Percentiles rank a stretch among this genome's conserved stretches.
These are phyloP conservation scores for Ctenochaetus hawaiiensis DNA, from an alignment of 2,797 vertebrate genomes.

Conservation along the genomic window DNA sequence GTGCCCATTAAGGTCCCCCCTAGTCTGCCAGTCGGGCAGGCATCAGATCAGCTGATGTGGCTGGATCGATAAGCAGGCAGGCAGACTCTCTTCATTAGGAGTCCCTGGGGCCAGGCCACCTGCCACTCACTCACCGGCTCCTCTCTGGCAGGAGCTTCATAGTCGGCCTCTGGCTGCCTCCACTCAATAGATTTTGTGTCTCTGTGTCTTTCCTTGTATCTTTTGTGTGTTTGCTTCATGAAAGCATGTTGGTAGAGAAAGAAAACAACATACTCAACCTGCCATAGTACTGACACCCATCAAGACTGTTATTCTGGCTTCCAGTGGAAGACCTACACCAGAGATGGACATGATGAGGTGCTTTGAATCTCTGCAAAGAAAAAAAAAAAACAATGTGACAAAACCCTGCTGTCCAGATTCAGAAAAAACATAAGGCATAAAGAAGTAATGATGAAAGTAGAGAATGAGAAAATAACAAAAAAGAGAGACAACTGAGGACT, in stretches of 20 bases:
- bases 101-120: conserved; percentile 76
- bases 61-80: conserved; percentile 74
- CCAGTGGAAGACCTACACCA: neutral
- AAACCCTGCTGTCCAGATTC: neutral
- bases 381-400: neutral
- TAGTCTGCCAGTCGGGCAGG: conserved; percentile 59
- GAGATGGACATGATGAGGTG: conserved; percentile 5
- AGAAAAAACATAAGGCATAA: conserved; percentile 10
- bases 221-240: conserved; percentile 25
- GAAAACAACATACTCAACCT: conserved; percentile 28
- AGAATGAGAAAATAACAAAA: neutral
- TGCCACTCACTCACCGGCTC: conserved; percentile 72
- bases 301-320: conserved; percentile 6
- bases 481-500: neutral
- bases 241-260: conserved; percentile 23
- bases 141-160: conserved; percentile 51
- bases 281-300: conserved; percentile 8
- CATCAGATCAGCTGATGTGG: conserved; percentile 73
- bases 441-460: neutral
- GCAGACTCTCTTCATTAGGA: conserved; percentile 80
- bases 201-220: conserved; percentile 32
- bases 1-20: conserved; percentile 46
- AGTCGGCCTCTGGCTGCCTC: conserved; percentile 43
- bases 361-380: neutral
- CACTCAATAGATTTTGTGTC: conserved; percentile 52